phyloP scores from a whole-genome alignment of 2,113 vertebrate species.

The Muscicapa adusta region DNA sequence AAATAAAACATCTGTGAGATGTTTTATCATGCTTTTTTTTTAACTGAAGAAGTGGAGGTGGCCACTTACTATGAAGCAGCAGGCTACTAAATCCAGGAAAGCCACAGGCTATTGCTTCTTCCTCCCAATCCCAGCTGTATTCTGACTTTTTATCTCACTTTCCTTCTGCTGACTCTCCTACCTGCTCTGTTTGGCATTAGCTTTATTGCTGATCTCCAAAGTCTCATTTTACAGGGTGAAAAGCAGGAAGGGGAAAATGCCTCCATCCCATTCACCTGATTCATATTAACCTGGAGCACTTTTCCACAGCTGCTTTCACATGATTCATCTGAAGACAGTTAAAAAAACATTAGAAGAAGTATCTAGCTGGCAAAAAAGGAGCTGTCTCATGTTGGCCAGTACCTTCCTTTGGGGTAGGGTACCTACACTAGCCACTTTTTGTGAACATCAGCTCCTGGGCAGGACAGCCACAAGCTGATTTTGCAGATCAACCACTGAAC shows the following conservation, averaged over 20 bases:
- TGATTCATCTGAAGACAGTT: background rate
- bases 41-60: background rate
- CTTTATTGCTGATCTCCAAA: background rate
- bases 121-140: background rate
- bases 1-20: background rate
- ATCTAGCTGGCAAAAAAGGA: background rate
- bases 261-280: background rate
- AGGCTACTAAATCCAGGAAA: background rate
- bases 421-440: background rate
- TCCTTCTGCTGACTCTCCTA: background rate
- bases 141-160: background rate
- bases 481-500: background rate
- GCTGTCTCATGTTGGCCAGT: fast-evolving
- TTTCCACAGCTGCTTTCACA: background rate
- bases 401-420: background rate
- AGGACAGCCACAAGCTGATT: background rate
- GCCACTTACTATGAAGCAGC: background rate
- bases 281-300: background rate
- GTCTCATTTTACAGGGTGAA: background rate
- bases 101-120: fast-evolving
- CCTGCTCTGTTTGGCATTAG: fast-evolving
- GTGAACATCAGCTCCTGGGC: background rate
- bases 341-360: background rate
- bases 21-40: background rate
- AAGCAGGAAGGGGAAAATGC: background rate